A percentile compares a stretch with the other conserved stretches of the same genome.
phyloP scores from a whole-genome alignment of 2,797 vertebrate genomes.

The Sebastes hopkinsi region DNA sequence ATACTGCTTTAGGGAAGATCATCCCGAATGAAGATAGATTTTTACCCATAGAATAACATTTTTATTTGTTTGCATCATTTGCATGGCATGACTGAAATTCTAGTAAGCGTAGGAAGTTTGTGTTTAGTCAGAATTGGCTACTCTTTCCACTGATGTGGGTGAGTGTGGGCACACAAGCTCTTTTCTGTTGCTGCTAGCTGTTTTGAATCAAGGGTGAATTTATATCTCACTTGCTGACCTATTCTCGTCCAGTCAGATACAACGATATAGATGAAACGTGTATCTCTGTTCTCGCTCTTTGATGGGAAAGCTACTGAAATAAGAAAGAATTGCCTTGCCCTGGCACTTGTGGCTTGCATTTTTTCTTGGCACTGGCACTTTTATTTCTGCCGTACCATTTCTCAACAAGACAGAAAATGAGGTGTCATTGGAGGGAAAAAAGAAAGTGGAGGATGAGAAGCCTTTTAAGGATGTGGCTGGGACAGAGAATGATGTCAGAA shows the following conservation, averaged over 20 bases:
- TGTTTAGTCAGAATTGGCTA: constrained; percentile 12
- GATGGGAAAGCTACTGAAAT: constrained; percentile 40
- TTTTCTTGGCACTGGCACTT: constrained; percentile 55
- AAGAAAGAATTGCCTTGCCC: constrained; percentile 30
- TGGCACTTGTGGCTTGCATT: constrained; percentile 44
- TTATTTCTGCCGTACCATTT: constrained; percentile 41
- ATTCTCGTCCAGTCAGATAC: constrained; percentile 18
- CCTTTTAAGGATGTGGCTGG: constrained; percentile 73
- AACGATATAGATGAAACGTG: constrained; percentile 2
- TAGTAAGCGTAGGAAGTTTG: constrained; percentile 20
- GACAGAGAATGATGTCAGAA: constrained; percentile 58
- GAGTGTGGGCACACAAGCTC: constrained; percentile 12
- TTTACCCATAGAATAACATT: background rate
- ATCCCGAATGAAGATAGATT: background rate
- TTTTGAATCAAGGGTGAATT: constrained; percentile 31
- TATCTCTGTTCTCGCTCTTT: constrained; percentile 10
- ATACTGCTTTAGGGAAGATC: background rate
- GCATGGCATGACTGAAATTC: constrained; percentile 4
- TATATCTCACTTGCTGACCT: constrained; percentile 28
- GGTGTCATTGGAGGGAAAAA: constrained; percentile 39
- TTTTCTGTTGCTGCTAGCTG: constrained; percentile 5
- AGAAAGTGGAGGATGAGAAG: constrained; percentile 42
- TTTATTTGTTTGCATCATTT: constrained; percentile 1
- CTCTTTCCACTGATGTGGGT: constrained; percentile 24
- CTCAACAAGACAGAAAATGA: constrained; percentile 55